Evolutionary conservation across 2,888 invertebrate species (phyloP), one percentile per base, ranked within the genome.

Genomic region (Charanyca ferruginea): DNA sequence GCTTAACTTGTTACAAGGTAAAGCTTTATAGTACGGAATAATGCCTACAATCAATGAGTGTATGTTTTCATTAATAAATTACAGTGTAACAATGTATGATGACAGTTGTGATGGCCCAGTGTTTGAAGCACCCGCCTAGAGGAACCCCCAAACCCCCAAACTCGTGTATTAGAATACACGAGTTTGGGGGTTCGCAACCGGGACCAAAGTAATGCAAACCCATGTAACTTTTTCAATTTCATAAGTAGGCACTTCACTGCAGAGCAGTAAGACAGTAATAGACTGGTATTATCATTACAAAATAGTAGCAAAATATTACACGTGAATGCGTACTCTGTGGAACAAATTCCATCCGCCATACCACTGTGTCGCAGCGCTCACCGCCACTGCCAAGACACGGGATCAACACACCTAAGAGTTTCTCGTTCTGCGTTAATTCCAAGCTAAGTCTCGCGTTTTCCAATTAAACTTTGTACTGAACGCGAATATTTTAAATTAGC

Each of bases 381-480:
- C 32, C 11, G 32, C 9, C 32, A 11, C 32, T 28, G 28, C 28
- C 28, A 47, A 58, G 68, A 48, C 64, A 20, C 32, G 66, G 61
- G 65, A 65, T 53, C 63, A 65, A 68, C 64, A 68, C 79, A 73
- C 71, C 76, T 66, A 77, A 66, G 83, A 83, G 77, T 81, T 82
- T 75, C 81, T 73, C 64, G 81, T 62, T 79, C 68, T 82, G 81
- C 79, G 83, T 85, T 85, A 85, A 86, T 86, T 81, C 83, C 73
- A 32, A 75, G 61, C 70, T 67, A 81, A 82, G 83, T 80, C 84
- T 83, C 83, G 76, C 82, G 78, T 77, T 86, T 89, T 87, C 91
- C 90, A 91, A 91, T 92, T 91, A 90, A 91, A 91, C 86, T 91
- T 90, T 86, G 82, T 83, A 84, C 83, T 70, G 83, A 84, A 83